phyloP scores from a whole-genome alignment of 35 echinoderm and acorn worm genomes.

The Apostichopus californicus region DNA sequence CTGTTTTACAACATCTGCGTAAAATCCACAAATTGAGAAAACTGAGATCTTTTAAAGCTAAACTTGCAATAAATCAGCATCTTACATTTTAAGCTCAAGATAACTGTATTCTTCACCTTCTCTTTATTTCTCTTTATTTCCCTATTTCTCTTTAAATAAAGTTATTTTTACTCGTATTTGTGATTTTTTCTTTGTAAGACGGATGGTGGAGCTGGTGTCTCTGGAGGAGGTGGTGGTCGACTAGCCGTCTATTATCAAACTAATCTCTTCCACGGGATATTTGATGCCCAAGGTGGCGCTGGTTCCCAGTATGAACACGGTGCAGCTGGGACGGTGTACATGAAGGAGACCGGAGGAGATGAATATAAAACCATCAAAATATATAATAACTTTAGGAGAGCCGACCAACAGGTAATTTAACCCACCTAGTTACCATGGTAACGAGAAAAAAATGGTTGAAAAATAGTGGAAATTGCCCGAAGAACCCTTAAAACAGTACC shows the following conservation, averaged over 20 bases:
- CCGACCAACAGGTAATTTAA: conserved; percentile 48
- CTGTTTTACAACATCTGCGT: too few species aligned
- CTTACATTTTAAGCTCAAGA: too few species aligned
- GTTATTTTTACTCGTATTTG: background rate
- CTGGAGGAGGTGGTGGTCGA: conserved; percentile 80
- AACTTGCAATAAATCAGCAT: too few species aligned
- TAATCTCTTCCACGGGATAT: conserved; percentile 60
- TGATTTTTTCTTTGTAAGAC: conserved; percentile 28
- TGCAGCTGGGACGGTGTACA: conserved; percentile 81
- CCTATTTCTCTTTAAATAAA: too few species aligned
- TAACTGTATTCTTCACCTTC: too few species aligned
- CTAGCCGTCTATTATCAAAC: conserved; percentile 74
- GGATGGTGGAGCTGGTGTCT: conserved; percentile 60
- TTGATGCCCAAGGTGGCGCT: conserved; percentile 54
- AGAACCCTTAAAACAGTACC: too few species aligned
- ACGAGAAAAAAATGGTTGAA: too few species aligned
- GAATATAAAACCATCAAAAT: conserved; percentile 62
- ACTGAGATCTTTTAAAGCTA: too few species aligned
- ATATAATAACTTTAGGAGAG: conserved; percentile 67
- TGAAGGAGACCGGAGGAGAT: conserved; percentile 53
- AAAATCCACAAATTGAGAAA: too few species aligned
- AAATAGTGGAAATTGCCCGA: too few species aligned
- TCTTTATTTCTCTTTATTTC: too few species aligned
- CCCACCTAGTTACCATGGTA: too few species aligned
- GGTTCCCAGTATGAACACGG: conserved; percentile 64